phyloP scores from a whole-genome alignment of 2,888 invertebrate species.

The Cepaea hortensis region DNA sequence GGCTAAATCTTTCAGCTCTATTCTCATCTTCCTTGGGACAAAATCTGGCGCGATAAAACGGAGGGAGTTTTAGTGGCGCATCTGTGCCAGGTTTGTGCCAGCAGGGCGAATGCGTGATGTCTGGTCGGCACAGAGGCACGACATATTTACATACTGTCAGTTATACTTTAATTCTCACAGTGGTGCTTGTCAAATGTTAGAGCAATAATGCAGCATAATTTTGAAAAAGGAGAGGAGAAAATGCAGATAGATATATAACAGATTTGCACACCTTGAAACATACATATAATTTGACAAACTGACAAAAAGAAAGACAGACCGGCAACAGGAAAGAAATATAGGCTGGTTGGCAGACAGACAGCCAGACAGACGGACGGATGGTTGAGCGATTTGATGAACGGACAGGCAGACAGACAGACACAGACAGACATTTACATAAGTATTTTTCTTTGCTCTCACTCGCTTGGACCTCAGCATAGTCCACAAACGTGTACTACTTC shows the following conservation, averaged over 20 bases:
- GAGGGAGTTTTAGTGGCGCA: not conserved
- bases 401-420: not conserved
- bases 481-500: too few relatives aligned
- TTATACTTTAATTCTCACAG: not conserved
- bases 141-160: not conserved
- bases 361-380: not conserved
- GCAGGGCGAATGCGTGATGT: not conserved
- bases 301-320: not conserved
- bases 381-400: not conserved
- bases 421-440: too few relatives aligned
- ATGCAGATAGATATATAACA: too few relatives aligned
- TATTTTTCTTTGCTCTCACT: too few relatives aligned
- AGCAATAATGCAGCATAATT: too few relatives aligned
- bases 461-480: too few relatives aligned
- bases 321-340: not conserved
- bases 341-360: not conserved
- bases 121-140: not conserved
- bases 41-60: conserved; percentile 18
- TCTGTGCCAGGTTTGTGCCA: not conserved
- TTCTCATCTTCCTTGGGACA: conserved; percentile 12
- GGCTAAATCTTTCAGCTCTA: conserved; percentile 39
- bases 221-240: too few relatives aligned
- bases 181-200: too few relatives aligned
- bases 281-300: not conserved
- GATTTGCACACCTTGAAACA: too few relatives aligned